Percentiles rank a stretch among this genome's conserved stretches.
These are phyloP conservation scores for Lasioglossum pauxillum DNA, from an alignment of 2,888 invertebrate species.

Conservation along the genomic window DNA sequence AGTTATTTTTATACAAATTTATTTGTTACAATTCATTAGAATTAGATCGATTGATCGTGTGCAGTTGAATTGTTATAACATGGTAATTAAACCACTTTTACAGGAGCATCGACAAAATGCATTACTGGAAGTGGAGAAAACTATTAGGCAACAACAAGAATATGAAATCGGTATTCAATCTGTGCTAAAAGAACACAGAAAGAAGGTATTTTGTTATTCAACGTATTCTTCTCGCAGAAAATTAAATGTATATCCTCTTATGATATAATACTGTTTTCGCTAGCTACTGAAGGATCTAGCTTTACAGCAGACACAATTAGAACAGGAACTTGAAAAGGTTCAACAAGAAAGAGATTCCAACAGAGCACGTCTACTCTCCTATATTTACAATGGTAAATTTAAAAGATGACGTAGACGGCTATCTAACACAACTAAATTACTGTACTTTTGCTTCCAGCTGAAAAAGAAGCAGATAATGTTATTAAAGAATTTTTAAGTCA, in stretches of 20 bases:
- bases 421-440: constrained; percentile 8
- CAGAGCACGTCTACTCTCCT: constrained; percentile 77
- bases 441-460: constrained; percentile 83
- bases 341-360: constrained; percentile 88
- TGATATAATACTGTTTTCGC: constrained; percentile 50
- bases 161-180: constrained; percentile 89
- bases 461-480: constrained; percentile 88
- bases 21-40: not conserved
- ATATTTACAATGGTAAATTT: constrained; percentile 78
- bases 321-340: constrained; percentile 88
- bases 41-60: not conserved
- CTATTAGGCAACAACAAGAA: constrained; percentile 87
- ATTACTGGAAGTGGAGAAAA: constrained; percentile 87
- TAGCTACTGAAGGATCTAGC: constrained; percentile 86
- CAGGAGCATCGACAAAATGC: constrained; percentile 86
- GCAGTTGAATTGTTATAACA: not conserved
- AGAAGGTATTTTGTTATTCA: constrained; percentile 85
- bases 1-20: constrained; percentile 15
- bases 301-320: constrained; percentile 88
- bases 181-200: constrained; percentile 87
- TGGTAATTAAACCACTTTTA: constrained; percentile 22
- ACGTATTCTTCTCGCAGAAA: constrained; percentile 46
- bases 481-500: constrained; percentile 88
- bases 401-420: constrained; percentile 8
- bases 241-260: not conserved